Conservation (phyloP, 1,140 invertebrate species). For the Drosophila seguyi region DNA sequence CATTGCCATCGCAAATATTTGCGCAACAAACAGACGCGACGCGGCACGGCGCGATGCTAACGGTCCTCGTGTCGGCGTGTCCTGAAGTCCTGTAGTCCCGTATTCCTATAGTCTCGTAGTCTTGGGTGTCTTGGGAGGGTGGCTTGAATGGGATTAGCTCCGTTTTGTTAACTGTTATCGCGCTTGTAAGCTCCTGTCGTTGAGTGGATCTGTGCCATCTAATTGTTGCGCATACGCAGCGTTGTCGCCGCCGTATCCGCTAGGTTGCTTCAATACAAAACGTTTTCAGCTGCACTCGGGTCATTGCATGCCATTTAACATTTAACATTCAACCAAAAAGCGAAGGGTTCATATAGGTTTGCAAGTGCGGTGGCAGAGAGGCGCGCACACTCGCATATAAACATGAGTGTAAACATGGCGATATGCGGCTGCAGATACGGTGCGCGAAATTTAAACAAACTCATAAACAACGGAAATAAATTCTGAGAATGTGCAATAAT, state of each 20-base stretch:
- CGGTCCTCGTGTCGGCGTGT: neutral
- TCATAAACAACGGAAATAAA: conserved; percentile 76
- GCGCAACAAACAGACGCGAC: conserved; percentile 53
- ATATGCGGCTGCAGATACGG: conserved; percentile 20
- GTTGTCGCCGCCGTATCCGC: neutral
- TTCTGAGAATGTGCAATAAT: conserved; percentile 70
- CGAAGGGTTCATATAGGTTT: conserved; percentile 9
- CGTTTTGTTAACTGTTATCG: conserved; percentile 81
- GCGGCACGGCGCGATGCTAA: conserved; percentile 13
- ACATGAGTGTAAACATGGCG: conserved; percentile 11
- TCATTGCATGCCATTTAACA: conserved; percentile 41
- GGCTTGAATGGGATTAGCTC: conserved; percentile 67
- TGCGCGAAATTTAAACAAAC: conserved; percentile 53
- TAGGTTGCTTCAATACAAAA: conserved; percentile 46
- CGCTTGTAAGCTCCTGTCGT: conserved; percentile 74
- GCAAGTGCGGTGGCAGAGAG: neutral
- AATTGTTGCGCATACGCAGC: conserved; percentile 65
- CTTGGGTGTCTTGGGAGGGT: conserved; percentile 17
- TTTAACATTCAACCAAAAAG: conserved; percentile 23
- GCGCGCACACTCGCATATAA: conserved; percentile 8
- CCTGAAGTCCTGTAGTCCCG: neutral
- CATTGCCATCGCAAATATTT: conserved; percentile 77
- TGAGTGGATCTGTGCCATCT: conserved; percentile 56
- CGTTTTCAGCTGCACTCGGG: conserved; percentile 33
- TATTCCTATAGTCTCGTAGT: neutral